Percentiles rank a stretch among this genome's conserved stretches.
Conservation (phyloP, 2,797 vertebrate species). For the Chelidonichthys spinosus region DNA sequence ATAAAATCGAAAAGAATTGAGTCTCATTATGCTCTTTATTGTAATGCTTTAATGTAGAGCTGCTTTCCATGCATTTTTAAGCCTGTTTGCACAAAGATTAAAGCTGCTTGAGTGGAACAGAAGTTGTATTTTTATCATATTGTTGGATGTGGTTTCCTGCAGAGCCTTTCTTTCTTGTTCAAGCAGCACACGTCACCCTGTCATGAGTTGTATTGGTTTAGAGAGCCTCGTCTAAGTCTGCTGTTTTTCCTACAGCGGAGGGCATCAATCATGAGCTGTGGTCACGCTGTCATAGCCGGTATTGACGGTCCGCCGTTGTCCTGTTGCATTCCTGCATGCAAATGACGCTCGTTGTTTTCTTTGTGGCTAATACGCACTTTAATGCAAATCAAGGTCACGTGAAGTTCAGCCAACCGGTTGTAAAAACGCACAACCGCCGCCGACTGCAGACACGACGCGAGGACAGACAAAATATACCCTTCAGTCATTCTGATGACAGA, state of each 20-base stretch:
- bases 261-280: slow-evolving; percentile 45
- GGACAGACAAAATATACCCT: slow-evolving; percentile 40
- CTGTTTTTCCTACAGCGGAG: slow-evolving; percentile 25
- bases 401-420: slow-evolving; percentile 57
- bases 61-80: slow-evolving; percentile 19
- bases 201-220: slow-evolving; percentile 31
- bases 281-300: slow-evolving; percentile 34
- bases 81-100: slow-evolving; percentile 9
- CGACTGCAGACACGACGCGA: slow-evolving; percentile 32
- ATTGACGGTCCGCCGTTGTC: slow-evolving; percentile 22
- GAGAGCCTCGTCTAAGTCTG: slow-evolving; percentile 14
- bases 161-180: background rate
- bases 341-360: slow-evolving; percentile 27
- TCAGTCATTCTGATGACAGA: slow-evolving; percentile 44
- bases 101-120: slow-evolving; percentile 18
- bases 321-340: slow-evolving; percentile 33
- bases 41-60: slow-evolving; percentile 30
- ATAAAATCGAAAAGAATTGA: slow-evolving; percentile 58
- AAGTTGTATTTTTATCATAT: slow-evolving; percentile 13
- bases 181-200: slow-evolving; percentile 1
- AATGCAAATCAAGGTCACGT: slow-evolving; percentile 43
- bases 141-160: slow-evolving; percentile 13
- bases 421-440: slow-evolving; percentile 42
- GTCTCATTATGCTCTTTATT: slow-evolving; percentile 47
- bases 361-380: slow-evolving; percentile 13